These are phyloP conservation scores for Amniataba percoides DNA, from an alignment of 2,797 vertebrate genomes.

Conservation along the genomic window DNA sequence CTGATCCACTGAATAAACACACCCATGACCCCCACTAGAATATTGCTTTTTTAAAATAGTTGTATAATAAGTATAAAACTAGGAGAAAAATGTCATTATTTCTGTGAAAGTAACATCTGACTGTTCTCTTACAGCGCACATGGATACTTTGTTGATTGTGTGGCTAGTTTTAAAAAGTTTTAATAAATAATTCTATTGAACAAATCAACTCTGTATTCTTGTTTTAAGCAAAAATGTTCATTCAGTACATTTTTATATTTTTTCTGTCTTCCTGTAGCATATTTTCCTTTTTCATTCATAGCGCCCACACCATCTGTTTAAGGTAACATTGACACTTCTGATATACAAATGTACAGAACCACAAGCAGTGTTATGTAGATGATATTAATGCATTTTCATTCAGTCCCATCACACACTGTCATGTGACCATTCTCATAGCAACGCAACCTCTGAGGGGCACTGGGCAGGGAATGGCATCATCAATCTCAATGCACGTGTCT, in stretches of 20 bases:
- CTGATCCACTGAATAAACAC: constrained; percentile 35
- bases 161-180: constrained; percentile 47
- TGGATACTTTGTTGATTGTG: constrained; percentile 45
- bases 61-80: constrained; percentile 24
- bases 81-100: constrained; percentile 20
- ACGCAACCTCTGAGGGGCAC: constrained; percentile 89
- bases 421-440: constrained; percentile 71
- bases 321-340: not conserved
- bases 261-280: not conserved
- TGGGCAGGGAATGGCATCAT: constrained; percentile 87
- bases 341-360: not conserved
- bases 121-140: constrained; percentile 46
- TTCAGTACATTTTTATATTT: not conserved
- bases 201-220: not conserved
- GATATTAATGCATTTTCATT: not conserved
- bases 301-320: not conserved
- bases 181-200: constrained; percentile 71
- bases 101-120: constrained; percentile 41
- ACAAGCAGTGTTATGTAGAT: not conserved
- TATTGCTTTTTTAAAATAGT: constrained; percentile 23
- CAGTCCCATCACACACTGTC: constrained; percentile 11
- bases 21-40: constrained; percentile 14
- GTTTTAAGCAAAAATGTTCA: not conserved
- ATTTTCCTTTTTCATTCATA: not conserved
- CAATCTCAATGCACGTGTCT: constrained; percentile 86